Percentiles rank a stretch among this genome's conserved stretches.
These are phyloP conservation scores for Xiphophorus maculatus DNA, from an alignment of 2,113 vertebrate species.

Conservation along the genomic window DNA sequence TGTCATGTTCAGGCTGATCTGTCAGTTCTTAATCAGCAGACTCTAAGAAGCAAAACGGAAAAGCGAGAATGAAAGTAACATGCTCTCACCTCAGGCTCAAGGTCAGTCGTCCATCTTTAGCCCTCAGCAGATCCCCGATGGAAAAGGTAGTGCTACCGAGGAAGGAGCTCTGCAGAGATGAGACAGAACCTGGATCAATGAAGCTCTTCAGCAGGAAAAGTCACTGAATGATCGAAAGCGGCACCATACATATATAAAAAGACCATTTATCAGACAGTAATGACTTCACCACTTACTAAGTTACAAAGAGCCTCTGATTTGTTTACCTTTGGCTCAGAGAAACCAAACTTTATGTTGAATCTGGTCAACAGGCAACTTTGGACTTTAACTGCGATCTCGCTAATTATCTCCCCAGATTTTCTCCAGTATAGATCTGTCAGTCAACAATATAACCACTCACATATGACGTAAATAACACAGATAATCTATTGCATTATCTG, in stretches of 20 bases:
- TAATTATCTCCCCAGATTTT: no score
- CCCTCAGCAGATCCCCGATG: slow-evolving; percentile 89
- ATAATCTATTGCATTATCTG: no score
- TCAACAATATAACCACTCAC: no score
- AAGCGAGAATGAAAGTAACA: slow-evolving; percentile 12
- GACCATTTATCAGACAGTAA: neutral
- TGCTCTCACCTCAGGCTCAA: slow-evolving; percentile 89
- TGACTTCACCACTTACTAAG: neutral
- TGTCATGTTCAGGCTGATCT: slow-evolving; percentile 34
- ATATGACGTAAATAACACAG: no score
- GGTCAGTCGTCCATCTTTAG: slow-evolving; percentile 89
- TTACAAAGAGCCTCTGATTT: no score
- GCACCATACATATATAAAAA: neutral
- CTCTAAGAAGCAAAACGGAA: slow-evolving; percentile 12
- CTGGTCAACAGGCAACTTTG: no score
- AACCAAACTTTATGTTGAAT: no score
- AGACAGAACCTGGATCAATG: slow-evolving; percentile 26
- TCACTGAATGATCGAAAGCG: neutral
- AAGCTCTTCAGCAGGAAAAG: neutral
- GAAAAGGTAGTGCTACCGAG: slow-evolving; percentile 92
- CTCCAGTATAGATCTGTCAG: no score
- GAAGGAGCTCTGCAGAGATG: slow-evolving; percentile 86
- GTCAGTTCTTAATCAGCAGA: slow-evolving; percentile 35
- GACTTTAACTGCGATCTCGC: no score
- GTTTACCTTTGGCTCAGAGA: no score